Evolutionary conservation across 1,140 invertebrate genomes (phyloP).

Genomic region (Brachionus rubens): DNA sequence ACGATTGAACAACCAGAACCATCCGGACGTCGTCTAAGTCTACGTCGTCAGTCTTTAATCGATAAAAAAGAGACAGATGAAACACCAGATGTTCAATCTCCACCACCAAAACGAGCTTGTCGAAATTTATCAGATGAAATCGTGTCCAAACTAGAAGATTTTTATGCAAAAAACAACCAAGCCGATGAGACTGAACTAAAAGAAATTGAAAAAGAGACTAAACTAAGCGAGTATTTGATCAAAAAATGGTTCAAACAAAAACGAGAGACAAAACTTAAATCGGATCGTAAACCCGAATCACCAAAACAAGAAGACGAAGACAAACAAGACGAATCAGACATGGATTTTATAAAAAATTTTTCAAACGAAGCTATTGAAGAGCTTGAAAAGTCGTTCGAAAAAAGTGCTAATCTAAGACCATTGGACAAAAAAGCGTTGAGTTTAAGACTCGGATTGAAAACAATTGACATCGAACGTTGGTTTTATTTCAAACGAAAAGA

Average conservation of each 20-base stretch:
- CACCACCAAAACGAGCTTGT: slow-evolving; percentile 4
- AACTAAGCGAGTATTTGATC: neutral
- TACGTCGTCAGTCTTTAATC: neutral
- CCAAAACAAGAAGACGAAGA: neutral
- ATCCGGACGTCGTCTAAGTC: neutral
- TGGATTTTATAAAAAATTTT: slow-evolving; percentile 2
- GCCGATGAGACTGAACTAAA: neutral
- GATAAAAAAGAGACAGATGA: neutral
- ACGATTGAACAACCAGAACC: neutral
- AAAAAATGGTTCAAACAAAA: slow-evolving; percentile 35
- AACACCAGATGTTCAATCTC: neutral
- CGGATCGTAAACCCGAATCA: neutral
- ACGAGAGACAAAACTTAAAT: neutral
- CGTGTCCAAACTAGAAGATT: slow-evolving; percentile 1
- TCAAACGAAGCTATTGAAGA: neutral
- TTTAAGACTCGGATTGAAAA: slow-evolving; percentile 30
- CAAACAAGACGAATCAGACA: neutral
- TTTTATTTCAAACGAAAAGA: slow-evolving; percentile 37
- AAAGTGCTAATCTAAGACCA: neutral
- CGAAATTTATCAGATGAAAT: neutral
- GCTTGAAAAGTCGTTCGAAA: slow-evolving; percentile 23
- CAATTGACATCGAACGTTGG: slow-evolving; percentile 17
- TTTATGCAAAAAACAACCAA: neutral
- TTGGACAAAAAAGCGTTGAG: slow-evolving; percentile 13
- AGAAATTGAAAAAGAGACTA: neutral